Conservation (phyloP, 2,113 vertebrate species). For the Jacana jacana region DNA sequence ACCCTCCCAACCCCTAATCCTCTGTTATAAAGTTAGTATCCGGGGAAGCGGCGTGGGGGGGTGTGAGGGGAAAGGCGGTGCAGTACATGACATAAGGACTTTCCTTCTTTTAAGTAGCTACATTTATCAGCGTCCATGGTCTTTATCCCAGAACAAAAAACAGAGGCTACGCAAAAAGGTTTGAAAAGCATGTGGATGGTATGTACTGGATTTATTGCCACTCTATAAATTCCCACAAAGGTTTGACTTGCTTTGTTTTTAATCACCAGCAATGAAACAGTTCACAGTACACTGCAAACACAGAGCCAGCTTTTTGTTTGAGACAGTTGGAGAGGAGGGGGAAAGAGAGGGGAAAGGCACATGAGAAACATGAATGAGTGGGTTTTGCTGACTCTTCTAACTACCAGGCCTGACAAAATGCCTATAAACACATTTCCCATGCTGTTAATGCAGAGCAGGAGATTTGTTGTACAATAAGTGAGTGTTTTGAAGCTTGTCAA, state of each 20-base stretch:
- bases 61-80: too few species aligned
- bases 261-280: constrained; percentile 52
- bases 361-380: constrained; percentile 52
- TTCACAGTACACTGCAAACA: constrained; percentile 44
- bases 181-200: constrained; percentile 24
- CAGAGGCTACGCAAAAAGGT: not conserved
- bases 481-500: not conserved
- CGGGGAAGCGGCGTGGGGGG: fast-evolving
- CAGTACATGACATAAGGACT: not conserved
- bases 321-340: not conserved
- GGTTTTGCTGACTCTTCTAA: constrained; percentile 56
- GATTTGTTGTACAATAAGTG: constrained; percentile 12
- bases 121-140: not conserved
- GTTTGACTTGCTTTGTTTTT: constrained; percentile 45
- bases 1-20: not conserved
- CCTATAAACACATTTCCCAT: constrained; percentile 54
- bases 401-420: constrained; percentile 17
- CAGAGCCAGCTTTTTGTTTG: constrained; percentile 37
- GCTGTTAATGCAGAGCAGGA: not conserved
- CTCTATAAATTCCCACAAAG: constrained; percentile 30
- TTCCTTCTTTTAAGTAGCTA: not conserved
- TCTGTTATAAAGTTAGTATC: not conserved
- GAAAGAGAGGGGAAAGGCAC: not conserved
- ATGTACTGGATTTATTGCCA: constrained; percentile 8
- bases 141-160: not conserved